Evolutionary conservation across 2,888 invertebrate genomes (phyloP), one percentile per base, ranked within the genome.

Genomic region (Heliconius erato): DNA sequence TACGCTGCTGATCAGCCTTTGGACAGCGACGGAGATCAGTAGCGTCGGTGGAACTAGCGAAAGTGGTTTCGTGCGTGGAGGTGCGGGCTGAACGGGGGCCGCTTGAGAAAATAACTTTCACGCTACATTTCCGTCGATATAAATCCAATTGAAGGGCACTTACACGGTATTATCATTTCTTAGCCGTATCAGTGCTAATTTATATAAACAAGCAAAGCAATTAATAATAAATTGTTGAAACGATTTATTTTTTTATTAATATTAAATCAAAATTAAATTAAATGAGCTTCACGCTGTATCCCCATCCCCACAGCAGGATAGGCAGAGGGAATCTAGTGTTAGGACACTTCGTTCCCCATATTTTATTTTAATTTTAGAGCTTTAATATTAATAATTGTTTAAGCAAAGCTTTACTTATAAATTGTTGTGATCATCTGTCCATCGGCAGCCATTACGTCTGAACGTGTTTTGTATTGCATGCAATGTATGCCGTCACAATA

Each of bases 31-130:
- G 87, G 87, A 91, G 90, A 92, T 92, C 90, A 89, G 90, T 89
- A 89, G 90, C 89, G 87, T 88, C 87, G 90, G 88, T 89, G 88
- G 86, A 88, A 89, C 87, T 86, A 93, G 95, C 93, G 95, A 95
- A 95, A 95, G 95, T 95, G 92, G 94, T 93, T 93, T 92, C 91
- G 91, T 92, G 91, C 91, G 89, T 89, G 87, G 81, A 91, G 88
- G 89, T 91, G 90, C 92, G 91, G 90, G 82, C 81, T 79, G 65
- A 82, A 79, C 83, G 72, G 83, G 90, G 91, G 90, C 91, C 89
- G 91, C 90, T 90, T 92, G 94, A 93, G 94, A 95, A 94, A 94
- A 93, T 94, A 92, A 95, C 95, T 96, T 96, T 96, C 95, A 94
- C 95, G 93, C 89, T 92, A 93, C 90, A 91, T 93, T 94, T 94